Conservation (phyloP, 1,140 invertebrate genomes). For the Trissolcus basalis region DNA sequence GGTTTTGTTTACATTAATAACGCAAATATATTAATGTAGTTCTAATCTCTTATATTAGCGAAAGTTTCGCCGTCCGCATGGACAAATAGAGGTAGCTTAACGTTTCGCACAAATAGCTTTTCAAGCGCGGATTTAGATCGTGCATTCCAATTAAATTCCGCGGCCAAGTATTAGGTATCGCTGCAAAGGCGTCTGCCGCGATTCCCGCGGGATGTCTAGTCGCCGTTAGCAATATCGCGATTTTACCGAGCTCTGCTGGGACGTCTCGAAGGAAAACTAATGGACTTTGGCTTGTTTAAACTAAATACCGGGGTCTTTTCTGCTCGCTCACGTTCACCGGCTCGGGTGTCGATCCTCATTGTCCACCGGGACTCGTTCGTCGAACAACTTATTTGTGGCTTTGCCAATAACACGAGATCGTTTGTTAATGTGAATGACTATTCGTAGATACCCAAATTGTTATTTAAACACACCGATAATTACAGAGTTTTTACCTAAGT, state of each 20-base stretch:
- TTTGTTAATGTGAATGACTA: too few species aligned
- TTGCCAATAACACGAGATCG: constrained; percentile 9
- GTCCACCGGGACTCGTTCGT: constrained; percentile 34
- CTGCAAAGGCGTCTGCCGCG: constrained; percentile 4
- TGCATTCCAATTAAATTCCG: constrained; percentile 55
- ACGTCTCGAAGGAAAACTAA: constrained; percentile 46
- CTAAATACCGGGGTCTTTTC: constrained; percentile 33
- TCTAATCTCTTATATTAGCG: too few species aligned
- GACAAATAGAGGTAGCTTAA: too few species aligned
- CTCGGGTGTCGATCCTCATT: constrained; percentile 6
- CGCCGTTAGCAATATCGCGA: constrained; percentile 35
- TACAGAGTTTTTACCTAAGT: too few species aligned
- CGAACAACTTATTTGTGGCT: constrained; percentile 22
- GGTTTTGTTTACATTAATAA: too few species aligned
- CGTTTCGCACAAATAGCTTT: constrained; percentile 47
- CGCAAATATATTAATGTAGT: too few species aligned
- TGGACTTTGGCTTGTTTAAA: constrained; percentile 43
- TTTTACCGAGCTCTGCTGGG: constrained; percentile 18
- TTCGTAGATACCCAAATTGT: too few species aligned
- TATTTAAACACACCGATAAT: too few species aligned
- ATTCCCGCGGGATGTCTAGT: constrained; percentile 14
- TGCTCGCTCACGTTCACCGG: constrained; percentile 14
- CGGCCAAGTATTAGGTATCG: constrained; percentile 38
- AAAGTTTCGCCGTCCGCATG: too few species aligned
- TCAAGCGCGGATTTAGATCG: constrained; percentile 37